phyloP scores from a whole-genome alignment of 2,113 vertebrate genomes.

The Melanotaenia duboulayi region DNA sequence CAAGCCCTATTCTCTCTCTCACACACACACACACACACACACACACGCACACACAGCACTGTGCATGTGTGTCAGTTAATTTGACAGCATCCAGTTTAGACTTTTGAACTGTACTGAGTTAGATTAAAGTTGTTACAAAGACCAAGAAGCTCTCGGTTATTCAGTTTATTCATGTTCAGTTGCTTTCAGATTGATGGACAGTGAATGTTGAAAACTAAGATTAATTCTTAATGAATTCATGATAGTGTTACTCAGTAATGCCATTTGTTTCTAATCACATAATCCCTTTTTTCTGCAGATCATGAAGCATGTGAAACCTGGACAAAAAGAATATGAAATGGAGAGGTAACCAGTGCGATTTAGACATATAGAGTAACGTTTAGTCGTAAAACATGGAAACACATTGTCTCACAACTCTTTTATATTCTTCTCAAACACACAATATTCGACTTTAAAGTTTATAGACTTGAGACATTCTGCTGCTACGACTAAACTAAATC shows the following conservation, averaged over 20 bases:
- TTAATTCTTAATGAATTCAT: too few relatives aligned
- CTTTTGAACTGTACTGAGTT: not conserved
- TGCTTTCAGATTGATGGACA: too few relatives aligned
- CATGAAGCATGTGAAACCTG: slow-evolving; percentile 78
- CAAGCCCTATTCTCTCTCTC: too few relatives aligned
- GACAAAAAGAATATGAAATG: slow-evolving; percentile 81
- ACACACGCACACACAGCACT: too few relatives aligned
- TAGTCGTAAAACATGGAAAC: slow-evolving; percentile 8
- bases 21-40: too few relatives aligned
- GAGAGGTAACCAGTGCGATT: slow-evolving; percentile 66
- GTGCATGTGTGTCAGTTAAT: not conserved
- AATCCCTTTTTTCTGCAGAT: slow-evolving; percentile 51
- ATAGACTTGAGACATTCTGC: too few relatives aligned
- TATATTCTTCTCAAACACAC: too few relatives aligned
- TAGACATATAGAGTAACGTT: not conserved
- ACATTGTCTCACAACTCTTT: not conserved
- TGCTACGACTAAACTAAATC: not conserved
- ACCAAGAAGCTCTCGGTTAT: too few relatives aligned
- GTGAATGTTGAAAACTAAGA: too few relatives aligned
- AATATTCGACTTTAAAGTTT: too few relatives aligned
- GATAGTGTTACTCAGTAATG: not conserved
- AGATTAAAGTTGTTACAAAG: too few relatives aligned
- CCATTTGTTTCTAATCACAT: not conserved
- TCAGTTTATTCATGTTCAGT: too few relatives aligned
- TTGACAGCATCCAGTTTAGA: not conserved